These are phyloP conservation scores for Pelodiscus sinensis DNA, from an alignment of 2,113 vertebrate species.

Conservation along the genomic window DNA sequence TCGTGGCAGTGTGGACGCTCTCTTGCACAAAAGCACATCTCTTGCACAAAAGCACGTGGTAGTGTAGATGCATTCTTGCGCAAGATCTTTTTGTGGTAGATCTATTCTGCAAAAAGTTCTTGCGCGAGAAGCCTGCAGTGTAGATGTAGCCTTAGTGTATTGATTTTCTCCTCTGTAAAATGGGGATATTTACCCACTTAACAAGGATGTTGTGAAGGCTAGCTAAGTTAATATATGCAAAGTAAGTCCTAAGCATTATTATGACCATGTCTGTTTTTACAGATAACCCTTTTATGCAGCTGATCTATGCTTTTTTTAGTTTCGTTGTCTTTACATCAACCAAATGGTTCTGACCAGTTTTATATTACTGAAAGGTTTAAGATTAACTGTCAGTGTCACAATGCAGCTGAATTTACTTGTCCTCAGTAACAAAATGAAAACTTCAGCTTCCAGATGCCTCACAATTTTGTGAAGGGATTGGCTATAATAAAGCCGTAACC, in stretches of 20 bases:
- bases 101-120: too few species aligned
- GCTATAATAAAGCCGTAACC: not conserved
- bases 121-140: too few species aligned
- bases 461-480: rapidly evolving
- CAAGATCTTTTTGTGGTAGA: too few species aligned
- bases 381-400: not conserved
- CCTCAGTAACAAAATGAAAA: not conserved
- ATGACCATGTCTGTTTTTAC: not conserved
- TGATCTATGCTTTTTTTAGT: not conserved
- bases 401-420: not conserved
- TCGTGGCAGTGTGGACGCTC: too few species aligned
- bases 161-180: not conserved
- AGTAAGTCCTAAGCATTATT: not conserved
- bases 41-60: too few species aligned
- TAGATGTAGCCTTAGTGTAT: not conserved
- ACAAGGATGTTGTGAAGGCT: not conserved
- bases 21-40: too few species aligned
- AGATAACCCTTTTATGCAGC: not conserved
- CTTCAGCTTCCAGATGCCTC: not conserved
- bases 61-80: too few species aligned
- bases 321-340: not conserved
- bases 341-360: not conserved
- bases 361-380: not conserved
- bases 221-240: not conserved
- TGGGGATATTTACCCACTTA: not conserved